Evolutionary conservation across 2,113 vertebrate genomes (phyloP).

Genomic region (Trinectes maculatus): DNA sequence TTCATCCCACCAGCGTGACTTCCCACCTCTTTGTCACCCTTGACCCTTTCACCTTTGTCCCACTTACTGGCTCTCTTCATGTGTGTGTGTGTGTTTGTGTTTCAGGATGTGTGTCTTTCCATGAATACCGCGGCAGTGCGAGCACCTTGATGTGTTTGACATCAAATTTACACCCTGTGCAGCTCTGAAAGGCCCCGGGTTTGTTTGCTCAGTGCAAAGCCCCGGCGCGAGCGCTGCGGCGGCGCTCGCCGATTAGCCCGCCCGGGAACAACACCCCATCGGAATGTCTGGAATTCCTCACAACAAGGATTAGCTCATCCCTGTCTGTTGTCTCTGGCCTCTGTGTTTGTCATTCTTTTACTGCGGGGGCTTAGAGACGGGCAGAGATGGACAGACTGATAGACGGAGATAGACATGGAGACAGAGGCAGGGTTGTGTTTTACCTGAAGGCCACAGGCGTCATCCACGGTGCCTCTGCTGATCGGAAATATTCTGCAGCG

Average conservation of each 20-base stretch:
- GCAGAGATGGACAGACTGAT: slow-evolving; percentile 37
- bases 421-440: neutral
- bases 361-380: slow-evolving; percentile 46
- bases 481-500: neutral
- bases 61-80: slow-evolving; percentile 38
- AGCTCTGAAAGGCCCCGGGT: slow-evolving; percentile 36
- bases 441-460: slow-evolving; percentile 17
- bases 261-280: slow-evolving; percentile 66
- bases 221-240: slow-evolving; percentile 42
- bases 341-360: slow-evolving; percentile 70
- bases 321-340: slow-evolving; percentile 74
- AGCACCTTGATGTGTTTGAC: slow-evolving; percentile 40
- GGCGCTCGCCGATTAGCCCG: slow-evolving; percentile 59
- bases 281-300: slow-evolving; percentile 80
- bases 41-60: slow-evolving; percentile 65
- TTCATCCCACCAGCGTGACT: neutral
- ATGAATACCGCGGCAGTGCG: slow-evolving; percentile 25
- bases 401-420: slow-evolving; percentile 18
- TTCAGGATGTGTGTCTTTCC: slow-evolving; percentile 42
- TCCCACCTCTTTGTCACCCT: slow-evolving; percentile 17
- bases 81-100: slow-evolving; percentile 14
- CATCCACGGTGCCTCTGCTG: neutral
- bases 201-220: slow-evolving; percentile 71
- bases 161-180: slow-evolving; percentile 46
- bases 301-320: slow-evolving; percentile 81